Base-by-base conservation (phyloP, 37 sponge, comb jelly and placozoan genomes). In the Ephydatia muelleri region DNA sequence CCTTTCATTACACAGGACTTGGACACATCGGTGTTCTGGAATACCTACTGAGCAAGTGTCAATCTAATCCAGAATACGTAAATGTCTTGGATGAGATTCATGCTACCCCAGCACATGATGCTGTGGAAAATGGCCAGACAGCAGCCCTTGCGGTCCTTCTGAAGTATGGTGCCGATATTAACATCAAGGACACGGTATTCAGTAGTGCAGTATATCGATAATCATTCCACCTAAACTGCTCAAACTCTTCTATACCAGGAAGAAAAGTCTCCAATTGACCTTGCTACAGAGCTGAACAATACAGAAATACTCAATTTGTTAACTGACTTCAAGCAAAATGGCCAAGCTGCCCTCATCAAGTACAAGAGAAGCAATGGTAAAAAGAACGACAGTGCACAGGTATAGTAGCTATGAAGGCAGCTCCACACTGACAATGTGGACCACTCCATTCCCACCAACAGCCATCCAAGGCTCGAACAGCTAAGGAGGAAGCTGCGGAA, bases 51-150 rank as follows among this genome's bases (percentile, higher is more conserved):
- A 75, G 89, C 25, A 86, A 81, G 28, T n/a, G n/a, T n/a, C n/a
- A n/a, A n/a, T n/a, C n/a, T n/a, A 69, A 88, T 48, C 35, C 75
- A 8, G 64, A 72, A 5, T 80, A 89, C 37, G 81, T 92, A 3
- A 84, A 92, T 47, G 67, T 69, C 2, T 36, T 36, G 57, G 95
- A 95, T 68, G 32, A 83, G 40, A 84, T 73, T 48, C 66, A 84
- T 68, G 80, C 83, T 5, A 95, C 95, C 36, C 95, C 95, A 31
- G 85, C 90, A 3, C 93, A 95, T 35, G 95, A 95, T 80, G 95
- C 95, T 32, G 90, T 90, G 14, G 95, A 95, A 77, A 87, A 80
- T 72, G 91, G 94, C 3, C 65, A 90, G 47, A 27, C 36, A 2
- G 66, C 87, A 4, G 69, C 91, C 30, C 76, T 93, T 25, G 30